Percentiles rank a stretch among this genome's conserved stretches.
Evolutionary conservation across 1,140 invertebrate genomes (phyloP).

Genomic region (Anastatus disparis): DNA sequence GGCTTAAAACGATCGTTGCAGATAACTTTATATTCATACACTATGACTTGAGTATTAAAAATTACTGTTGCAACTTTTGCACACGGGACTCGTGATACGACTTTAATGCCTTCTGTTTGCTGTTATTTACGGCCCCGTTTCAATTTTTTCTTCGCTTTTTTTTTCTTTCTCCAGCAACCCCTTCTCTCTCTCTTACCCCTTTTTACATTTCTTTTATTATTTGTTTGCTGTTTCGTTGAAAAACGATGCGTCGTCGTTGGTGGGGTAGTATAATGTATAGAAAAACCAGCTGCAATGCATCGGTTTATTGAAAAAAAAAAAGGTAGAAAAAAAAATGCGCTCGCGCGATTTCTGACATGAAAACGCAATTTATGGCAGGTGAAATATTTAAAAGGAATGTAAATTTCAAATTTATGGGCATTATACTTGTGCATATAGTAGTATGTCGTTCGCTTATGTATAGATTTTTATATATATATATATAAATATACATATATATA

Average conservation of each 20-base stretch:
- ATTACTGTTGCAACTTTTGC: background rate
- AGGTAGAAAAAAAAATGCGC: too few species aligned
- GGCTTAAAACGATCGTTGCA: too few species aligned
- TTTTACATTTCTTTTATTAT: conserved; percentile 30
- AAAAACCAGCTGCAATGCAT: too few species aligned
- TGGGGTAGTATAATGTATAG: background rate
- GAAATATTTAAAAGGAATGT: conserved; percentile 34
- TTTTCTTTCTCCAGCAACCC: background rate
- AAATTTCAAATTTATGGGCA: conserved; percentile 39
- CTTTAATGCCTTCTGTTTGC: conserved; percentile 18
- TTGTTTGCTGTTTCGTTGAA: background rate
- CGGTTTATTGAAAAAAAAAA: conserved; percentile 38
- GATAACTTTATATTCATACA: too few species aligned
- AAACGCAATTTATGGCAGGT: conserved; percentile 36
- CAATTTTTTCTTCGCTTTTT: too few species aligned
- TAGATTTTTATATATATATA: background rate
- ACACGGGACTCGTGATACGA: conserved; percentile 13
- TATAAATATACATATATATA: background rate
- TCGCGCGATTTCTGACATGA: conserved; percentile 30
- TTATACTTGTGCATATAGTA: conserved; percentile 7
- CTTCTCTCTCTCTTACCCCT: background rate
- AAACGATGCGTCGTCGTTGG: conserved; percentile 20
- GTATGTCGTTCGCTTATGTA: background rate
- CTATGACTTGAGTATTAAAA: conserved; percentile 32
- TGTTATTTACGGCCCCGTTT: conserved; percentile 14